Evolutionary conservation across 2,888 invertebrate genomes (phyloP).

Genomic region (Nasonia oneida): DNA sequence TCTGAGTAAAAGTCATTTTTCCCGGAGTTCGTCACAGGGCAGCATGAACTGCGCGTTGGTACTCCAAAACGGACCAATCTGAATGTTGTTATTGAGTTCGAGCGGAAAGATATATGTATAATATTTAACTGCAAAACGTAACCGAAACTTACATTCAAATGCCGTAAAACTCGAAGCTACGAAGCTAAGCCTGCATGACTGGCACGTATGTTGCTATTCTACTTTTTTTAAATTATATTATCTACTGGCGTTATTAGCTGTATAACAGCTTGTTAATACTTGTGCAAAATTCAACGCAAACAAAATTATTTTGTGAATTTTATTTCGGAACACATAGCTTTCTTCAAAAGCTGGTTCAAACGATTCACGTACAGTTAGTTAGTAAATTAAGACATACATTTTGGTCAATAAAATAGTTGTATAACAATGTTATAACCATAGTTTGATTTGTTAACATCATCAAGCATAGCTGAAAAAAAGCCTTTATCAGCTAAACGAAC

Average conservation of each 20-base stretch:
- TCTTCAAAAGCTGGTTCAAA: not conserved
- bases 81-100: not conserved
- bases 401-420: not conserved
- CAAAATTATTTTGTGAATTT: not conserved
- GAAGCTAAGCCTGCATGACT: not conserved
- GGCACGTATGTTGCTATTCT: not conserved
- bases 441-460: not conserved
- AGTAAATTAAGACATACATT: not conserved
- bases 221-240: not conserved
- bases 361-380: not conserved
- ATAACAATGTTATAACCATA: not conserved
- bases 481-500: not conserved
- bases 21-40: slow-evolving; percentile 10
- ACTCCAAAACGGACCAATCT: not conserved
- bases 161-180: not conserved
- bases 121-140: not conserved
- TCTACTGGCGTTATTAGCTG: not conserved
- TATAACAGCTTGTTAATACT: not conserved
- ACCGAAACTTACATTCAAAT: not conserved
- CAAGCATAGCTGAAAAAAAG: not conserved
- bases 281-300: not conserved
- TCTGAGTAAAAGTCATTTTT: slow-evolving; percentile 46
- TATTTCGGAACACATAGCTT: not conserved
- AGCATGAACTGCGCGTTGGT: slow-evolving; percentile 20
- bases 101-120: not conserved